Percentiles rank a stretch among this genome's conserved stretches.
Conservation (phyloP, 2,888 invertebrate genomes). For the Acholoe squamosa region DNA sequence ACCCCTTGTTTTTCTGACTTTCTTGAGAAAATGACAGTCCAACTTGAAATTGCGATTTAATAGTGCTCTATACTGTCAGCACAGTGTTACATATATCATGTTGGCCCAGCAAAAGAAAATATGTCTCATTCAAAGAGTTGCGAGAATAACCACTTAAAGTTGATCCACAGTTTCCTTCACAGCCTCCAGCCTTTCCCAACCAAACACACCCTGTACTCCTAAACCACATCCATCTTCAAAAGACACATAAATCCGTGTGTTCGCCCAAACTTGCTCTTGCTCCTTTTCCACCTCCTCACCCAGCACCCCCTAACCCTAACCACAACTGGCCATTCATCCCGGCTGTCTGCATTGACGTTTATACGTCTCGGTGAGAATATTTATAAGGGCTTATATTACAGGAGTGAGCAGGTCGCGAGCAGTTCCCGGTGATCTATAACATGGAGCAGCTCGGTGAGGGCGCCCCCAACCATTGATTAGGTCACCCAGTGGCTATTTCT, state of each 20-base stretch:
- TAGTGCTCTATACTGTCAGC: too few species aligned
- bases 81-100: too few species aligned
- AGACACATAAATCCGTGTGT: background rate
- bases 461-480: conserved; percentile 45
- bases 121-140: too few species aligned
- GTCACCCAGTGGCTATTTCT: conserved; percentile 25
- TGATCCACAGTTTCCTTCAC: too few species aligned
- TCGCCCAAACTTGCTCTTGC: background rate
- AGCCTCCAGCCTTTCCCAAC: too few species aligned
- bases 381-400: conserved; percentile 57
- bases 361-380: conserved; percentile 46
- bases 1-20: too few species aligned
- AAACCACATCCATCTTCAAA: background rate
- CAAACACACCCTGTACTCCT: background rate
- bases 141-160: too few species aligned
- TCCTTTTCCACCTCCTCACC: background rate
- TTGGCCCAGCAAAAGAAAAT: too few species aligned
- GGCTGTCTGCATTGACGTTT: conserved; percentile 35
- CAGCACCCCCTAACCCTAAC: conserved; percentile 9
- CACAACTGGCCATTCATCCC: background rate
- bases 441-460: background rate
- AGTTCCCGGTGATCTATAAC: conserved; percentile 37
- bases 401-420: background rate
- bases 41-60: too few species aligned
- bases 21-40: too few species aligned